Evolutionary conservation across 2,888 invertebrate genomes (phyloP).

Genomic region (Stenichneumon culpator): DNA sequence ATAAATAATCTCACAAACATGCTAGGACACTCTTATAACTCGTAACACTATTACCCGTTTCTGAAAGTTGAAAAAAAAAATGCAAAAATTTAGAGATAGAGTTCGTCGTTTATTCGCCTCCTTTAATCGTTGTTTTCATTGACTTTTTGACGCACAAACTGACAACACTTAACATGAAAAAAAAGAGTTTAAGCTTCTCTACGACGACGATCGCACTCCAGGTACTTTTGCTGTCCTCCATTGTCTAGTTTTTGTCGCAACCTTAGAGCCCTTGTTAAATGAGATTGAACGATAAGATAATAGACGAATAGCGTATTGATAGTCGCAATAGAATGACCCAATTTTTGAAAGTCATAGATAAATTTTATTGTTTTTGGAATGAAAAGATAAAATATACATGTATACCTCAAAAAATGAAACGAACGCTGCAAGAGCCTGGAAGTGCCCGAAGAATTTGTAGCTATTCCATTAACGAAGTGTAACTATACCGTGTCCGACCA

Average conservation of each 20-base stretch:
- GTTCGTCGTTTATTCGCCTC: neutral
- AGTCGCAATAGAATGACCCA: neutral
- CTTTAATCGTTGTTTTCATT: constrained; percentile 48
- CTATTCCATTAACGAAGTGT: constrained; percentile 1
- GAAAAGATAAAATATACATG: no score
- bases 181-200: constrained; percentile 74
- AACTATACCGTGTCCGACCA: constrained; percentile 33
- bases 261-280: constrained; percentile 52
- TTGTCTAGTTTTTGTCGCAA: constrained; percentile 11
- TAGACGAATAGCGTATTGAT: neutral
- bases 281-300: constrained; percentile 31
- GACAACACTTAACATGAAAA: constrained; percentile 61
- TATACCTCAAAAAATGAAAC: no score
- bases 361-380: neutral
- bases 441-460: constrained; percentile 39
- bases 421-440: constrained; percentile 60
- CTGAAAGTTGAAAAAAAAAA: neutral
- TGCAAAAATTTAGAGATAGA: neutral
- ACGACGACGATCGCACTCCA: constrained; percentile 77
- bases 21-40: constrained; percentile 35
- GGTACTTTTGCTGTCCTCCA: constrained; percentile 78
- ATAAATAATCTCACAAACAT: constrained; percentile 37
- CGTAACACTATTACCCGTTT: constrained; percentile 31
- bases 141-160: constrained; percentile 27
- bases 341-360: constrained; percentile 30